These are phyloP conservation scores for Hypocryptadius cinnamomeus DNA, from an alignment of 2,113 vertebrate genomes.

Conservation along the genomic window DNA sequence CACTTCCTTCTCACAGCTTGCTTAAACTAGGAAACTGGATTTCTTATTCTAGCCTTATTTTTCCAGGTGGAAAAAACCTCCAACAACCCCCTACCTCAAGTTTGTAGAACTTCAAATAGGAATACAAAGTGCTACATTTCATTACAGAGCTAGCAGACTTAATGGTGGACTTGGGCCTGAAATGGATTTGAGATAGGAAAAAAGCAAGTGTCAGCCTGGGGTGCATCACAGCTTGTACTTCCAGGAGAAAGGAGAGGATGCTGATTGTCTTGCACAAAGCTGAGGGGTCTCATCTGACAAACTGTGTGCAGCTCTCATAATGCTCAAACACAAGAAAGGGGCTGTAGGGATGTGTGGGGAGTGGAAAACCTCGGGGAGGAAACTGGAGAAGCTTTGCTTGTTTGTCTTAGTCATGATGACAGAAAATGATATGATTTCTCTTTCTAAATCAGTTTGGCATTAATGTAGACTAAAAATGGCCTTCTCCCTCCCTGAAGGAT, in stretches of 20 bases:
- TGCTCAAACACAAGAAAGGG: not conserved
- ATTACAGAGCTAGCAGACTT: not conserved
- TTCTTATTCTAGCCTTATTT: not conserved
- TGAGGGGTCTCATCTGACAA: not conserved
- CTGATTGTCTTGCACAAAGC: not conserved
- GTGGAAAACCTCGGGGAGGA: not conserved
- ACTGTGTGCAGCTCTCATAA: fast-evolving
- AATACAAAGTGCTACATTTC: not conserved
- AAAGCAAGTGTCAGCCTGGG: not conserved
- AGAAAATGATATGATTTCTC: not conserved
- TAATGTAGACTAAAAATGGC: not conserved
- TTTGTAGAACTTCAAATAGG: not conserved
- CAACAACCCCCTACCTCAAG: not conserved
- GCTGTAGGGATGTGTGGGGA: not conserved
- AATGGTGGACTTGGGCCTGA: not conserved
- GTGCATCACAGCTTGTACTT: not conserved
- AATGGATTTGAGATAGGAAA: not conserved
- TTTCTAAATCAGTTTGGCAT: not conserved
- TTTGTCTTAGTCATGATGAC: not conserved
- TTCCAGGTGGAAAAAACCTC: not conserved
- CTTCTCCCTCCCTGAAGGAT: not conserved
- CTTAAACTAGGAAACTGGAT: not conserved
- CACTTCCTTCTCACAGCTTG: not conserved
- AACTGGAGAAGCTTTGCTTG: not conserved
- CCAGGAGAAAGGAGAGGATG: not conserved